Evolutionary conservation across 92 coral and sea anemone genomes (phyloP).

Genomic region (Metridium senile): DNA sequence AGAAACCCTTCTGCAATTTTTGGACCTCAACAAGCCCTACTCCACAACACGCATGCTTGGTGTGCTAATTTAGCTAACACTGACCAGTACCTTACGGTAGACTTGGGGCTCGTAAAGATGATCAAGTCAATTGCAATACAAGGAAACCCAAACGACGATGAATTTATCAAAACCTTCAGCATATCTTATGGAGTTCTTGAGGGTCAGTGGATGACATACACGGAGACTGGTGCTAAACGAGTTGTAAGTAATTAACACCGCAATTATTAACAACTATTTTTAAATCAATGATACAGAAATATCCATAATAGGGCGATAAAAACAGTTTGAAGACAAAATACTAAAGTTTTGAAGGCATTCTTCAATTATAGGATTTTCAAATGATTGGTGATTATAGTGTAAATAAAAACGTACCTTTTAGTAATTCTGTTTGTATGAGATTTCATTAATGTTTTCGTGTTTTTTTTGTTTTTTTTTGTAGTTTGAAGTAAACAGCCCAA

Average conservation of each 20-base stretch:
- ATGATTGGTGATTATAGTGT: too few species aligned
- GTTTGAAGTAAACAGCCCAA: background rate
- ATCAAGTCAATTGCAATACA: conserved; percentile 4
- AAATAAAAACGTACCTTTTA: too few species aligned
- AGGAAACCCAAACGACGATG: conserved; percentile 2
- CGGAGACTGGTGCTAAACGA: background rate
- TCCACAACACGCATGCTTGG: conserved; percentile 11
- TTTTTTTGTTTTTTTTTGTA: too few species aligned
- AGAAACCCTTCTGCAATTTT: background rate
- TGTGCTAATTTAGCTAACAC: background rate
- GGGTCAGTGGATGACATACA: background rate
- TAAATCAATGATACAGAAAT: too few species aligned
- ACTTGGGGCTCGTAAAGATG: conserved; percentile 5
- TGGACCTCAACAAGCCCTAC: background rate
- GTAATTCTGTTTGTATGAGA: too few species aligned
- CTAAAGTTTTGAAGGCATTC: too few species aligned
- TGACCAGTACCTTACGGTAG: background rate
- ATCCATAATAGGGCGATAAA: too few species aligned
- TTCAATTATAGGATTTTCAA: too few species aligned
- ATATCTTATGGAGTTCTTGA: conserved; percentile 2
- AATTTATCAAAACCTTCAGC: background rate
- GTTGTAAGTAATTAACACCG: background rate
- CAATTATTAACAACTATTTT: too few species aligned
- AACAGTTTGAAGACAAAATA: too few species aligned
- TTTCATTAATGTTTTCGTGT: too few species aligned